Evolutionary conservation across 2,797 vertebrate species (phyloP), one percentile per base, ranked within the genome.

Genomic region (Mico argentatus): DNA sequence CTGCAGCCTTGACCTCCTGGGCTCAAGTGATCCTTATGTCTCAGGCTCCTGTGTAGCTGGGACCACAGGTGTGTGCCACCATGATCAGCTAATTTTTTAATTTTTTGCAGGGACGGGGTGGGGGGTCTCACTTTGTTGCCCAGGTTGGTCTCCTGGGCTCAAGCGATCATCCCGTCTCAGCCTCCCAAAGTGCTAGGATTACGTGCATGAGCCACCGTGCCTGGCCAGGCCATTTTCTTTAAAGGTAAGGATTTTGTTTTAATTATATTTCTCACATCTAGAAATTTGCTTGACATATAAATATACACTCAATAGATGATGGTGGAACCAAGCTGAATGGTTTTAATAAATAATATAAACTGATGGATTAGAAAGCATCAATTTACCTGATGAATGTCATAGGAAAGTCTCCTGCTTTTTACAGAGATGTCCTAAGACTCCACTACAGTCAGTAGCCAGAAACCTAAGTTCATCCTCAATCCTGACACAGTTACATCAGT

Each of bases 381-480:
- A 5, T 90, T 91, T 73, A 76, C 36, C 76, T 90, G 86, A 64
- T 88, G 67, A 79, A 12, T 72, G 19, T 90, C 80, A 55, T 4
- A 70, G 84, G 67, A 88, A 88, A 95, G 44, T 57, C 67, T 50
- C 5, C 14, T 88, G 50, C 33, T 4, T 84, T 94, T 93, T 50
- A 86, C 11, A 95, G 77, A 93, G 61, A 80, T 44, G 7, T 80
- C 52, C 80, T 81, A 81, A 93, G 81, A 84, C 55, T 70, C 84
- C 67, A 17, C 67, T 36, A 88, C 39, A 81, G 50, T 88, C 73
- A 93, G 55, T 30, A 93, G 86, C 44, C 44, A 46, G 50, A 96
- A 94, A 88, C 94, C 95, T 91, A 95, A 97, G 91, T 93, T 90
- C 61, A 67, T 91, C n/a, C 79, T 96, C 88, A 88, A 50, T 70